phyloP scores from a whole-genome alignment of 2,113 vertebrate species.

The Argyrosomus japonicus region DNA sequence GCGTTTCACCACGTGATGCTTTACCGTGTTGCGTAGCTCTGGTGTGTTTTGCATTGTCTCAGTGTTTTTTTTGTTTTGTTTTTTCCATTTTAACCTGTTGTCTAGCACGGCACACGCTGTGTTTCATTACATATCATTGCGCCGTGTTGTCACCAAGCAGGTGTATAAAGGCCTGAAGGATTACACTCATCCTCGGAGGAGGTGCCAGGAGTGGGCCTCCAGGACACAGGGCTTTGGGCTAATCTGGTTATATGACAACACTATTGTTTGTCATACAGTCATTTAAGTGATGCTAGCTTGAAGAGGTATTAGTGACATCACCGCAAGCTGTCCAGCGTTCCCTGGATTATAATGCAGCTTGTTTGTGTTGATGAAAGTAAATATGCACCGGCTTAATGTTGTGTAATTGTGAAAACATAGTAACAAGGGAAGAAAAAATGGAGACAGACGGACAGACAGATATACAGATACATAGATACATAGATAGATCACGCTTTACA shows the following conservation, averaged over 20 bases:
- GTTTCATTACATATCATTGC: constrained; percentile 45
- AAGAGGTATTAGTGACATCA: constrained; percentile 71
- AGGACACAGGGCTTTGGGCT: constrained; percentile 68
- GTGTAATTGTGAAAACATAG: not conserved
- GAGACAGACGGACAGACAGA: constrained; percentile 1
- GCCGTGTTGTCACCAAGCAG: constrained; percentile 58
- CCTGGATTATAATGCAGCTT: constrained; percentile 33
- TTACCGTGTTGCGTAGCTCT: not conserved
- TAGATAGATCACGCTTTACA: constrained; percentile 17
- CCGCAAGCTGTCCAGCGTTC: constrained; percentile 54
- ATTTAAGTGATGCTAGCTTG: constrained; percentile 50
- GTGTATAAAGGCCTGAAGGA: constrained; percentile 71
- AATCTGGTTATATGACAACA: constrained; percentile 73
- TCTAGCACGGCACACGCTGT: not conserved
- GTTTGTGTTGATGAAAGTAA: constrained; percentile 30
- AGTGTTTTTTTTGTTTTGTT: not conserved
- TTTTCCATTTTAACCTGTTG: not conserved
- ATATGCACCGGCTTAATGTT: constrained; percentile 16
- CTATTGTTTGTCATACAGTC: constrained; percentile 63
- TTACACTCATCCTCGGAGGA: constrained; percentile 66
- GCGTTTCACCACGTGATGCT: constrained; percentile 18
- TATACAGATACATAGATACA: not conserved
- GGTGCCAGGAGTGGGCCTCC: constrained; percentile 64
- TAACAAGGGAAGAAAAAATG: constrained; percentile 3
- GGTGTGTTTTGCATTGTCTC: not conserved